Evolutionary conservation across 2,888 invertebrate genomes (phyloP).

Genomic region (Lepidocyrtinus sp.): DNA sequence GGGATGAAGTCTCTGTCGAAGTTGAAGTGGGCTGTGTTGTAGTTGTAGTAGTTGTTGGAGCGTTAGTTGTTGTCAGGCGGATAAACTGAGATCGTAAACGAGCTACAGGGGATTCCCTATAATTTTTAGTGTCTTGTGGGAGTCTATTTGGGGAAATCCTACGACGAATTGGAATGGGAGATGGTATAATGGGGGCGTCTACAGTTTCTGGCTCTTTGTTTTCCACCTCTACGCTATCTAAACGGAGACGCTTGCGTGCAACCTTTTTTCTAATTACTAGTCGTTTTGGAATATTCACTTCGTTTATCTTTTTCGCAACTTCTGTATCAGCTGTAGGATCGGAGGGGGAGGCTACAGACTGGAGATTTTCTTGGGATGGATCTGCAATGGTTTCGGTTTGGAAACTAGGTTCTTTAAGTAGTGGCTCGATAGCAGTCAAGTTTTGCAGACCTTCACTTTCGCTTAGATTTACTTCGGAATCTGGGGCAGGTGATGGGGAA

Average conservation of each 20-base stretch:
- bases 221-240: slow-evolving; percentile 15
- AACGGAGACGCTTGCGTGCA: slow-evolving; percentile 45
- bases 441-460: background rate
- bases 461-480: background rate
- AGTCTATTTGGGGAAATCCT: slow-evolving; percentile 43
- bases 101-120: slow-evolving; percentile 14
- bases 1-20: background rate
- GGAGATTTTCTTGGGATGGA: background rate
- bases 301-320: slow-evolving; percentile 27
- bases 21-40: background rate
- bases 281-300: slow-evolving; percentile 31
- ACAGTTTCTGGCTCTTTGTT: background rate
- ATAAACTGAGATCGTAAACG: background rate
- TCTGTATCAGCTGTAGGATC: background rate
- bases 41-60: slow-evolving; percentile 3
- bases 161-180: background rate
- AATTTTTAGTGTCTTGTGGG: slow-evolving; percentile 9
- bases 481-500: background rate
- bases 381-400: slow-evolving; percentile 39
- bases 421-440: slow-evolving; percentile 22
- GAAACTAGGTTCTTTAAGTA: slow-evolving; percentile 42
- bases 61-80: background rate
- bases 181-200: background rate
- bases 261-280: slow-evolving; percentile 39
- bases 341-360: background rate